Percentiles rank a stretch among this genome's conserved stretches.
Conservation (phyloP, 1,140 invertebrate species). For the Stegodyphus mimosarum region DNA sequence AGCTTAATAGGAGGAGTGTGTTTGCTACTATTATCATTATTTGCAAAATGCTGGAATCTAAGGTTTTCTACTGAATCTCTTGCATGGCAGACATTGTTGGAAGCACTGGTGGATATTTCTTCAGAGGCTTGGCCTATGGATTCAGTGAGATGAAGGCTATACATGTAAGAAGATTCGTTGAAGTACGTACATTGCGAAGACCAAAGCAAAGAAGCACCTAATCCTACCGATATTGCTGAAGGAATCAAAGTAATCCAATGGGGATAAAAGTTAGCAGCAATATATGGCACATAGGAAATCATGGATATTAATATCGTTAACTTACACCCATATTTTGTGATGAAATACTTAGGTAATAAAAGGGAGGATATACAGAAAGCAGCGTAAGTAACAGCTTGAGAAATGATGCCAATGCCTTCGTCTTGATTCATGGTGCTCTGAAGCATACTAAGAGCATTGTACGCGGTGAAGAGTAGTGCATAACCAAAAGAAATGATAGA, state of each 20-base stretch:
- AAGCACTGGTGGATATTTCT: no score
- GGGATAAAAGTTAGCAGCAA: constrained; percentile 68
- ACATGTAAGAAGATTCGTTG: constrained; percentile 67
- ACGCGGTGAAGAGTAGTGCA: constrained; percentile 37
- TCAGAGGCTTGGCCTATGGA: no score
- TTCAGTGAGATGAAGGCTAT: neutral
- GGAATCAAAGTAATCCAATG: constrained; percentile 66
- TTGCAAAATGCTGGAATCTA: no score
- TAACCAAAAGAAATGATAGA: neutral
- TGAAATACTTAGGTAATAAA: constrained; percentile 58
- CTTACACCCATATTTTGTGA: constrained; percentile 67
- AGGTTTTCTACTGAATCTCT: no score
- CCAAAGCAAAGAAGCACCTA: constrained; percentile 72
- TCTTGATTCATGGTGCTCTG: constrained; percentile 58
- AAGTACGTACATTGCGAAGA: constrained; percentile 72
- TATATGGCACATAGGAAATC: constrained; percentile 67
- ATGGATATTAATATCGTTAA: constrained; percentile 68
- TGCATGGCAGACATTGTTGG: no score
- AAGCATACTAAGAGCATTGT: constrained; percentile 36
- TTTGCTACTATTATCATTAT: no score
- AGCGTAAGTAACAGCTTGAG: constrained; percentile 65
- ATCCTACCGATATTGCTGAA: constrained; percentile 68
- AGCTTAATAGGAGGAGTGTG: no score
- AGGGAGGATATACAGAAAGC: constrained; percentile 63
- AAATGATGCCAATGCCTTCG: constrained; percentile 41